phyloP scores from a whole-genome alignment of 37 sponge, comb jelly and placozoan species.

The Hormiphora californensis region DNA sequence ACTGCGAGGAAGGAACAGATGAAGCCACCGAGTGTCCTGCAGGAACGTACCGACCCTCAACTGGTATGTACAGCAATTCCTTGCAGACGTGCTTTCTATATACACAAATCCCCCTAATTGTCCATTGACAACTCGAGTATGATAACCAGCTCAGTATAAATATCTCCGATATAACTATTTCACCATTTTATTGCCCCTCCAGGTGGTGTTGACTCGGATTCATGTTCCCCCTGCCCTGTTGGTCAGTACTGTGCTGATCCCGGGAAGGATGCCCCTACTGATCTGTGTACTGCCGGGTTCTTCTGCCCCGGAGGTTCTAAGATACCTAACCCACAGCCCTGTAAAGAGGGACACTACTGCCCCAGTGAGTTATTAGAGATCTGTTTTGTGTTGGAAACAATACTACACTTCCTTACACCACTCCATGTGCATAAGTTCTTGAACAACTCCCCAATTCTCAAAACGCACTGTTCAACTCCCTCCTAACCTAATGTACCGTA shows the following conservation, averaged over 20 bases:
- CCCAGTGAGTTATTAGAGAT: neutral
- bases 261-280: neutral
- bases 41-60: conserved; percentile 17
- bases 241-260: neutral
- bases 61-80: neutral
- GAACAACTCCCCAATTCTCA: no score
- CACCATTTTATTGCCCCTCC: neutral
- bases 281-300: conserved; percentile 22
- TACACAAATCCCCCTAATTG: neutral
- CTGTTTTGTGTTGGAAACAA: no score
- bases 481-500: no score
- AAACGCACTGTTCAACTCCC: no score
- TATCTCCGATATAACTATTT: neutral
- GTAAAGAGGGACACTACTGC: conserved; percentile 55
- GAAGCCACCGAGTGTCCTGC: conserved; percentile 15
- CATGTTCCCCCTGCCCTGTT: conserved; percentile 42
- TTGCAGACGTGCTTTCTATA: neutral
- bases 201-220: neutral
- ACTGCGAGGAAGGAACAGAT: conserved; percentile 54
- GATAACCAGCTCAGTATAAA: neutral
- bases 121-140: neutral
- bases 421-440: no score
- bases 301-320: conserved; percentile 51
- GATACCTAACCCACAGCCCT: conserved; percentile 50
- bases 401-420: no score